Percentiles rank a stretch among this genome's conserved stretches.
Conservation (phyloP, 2,797 vertebrate genomes). For the Microctenopoma stevenorrisi region DNA sequence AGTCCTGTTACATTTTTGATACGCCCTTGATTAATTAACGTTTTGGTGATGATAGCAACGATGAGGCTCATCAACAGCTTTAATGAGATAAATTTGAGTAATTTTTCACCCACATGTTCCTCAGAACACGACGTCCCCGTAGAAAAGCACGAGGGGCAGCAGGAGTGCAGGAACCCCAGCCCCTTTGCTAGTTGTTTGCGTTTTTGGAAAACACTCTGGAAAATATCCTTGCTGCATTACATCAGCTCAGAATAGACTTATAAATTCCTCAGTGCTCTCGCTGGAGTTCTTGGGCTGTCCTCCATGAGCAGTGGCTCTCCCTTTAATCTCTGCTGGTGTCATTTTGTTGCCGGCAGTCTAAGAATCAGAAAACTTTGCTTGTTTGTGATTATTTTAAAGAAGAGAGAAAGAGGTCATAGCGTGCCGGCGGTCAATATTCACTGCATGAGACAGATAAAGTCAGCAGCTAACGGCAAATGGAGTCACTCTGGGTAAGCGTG, state of each 20-base stretch:
- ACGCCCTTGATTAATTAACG: slow-evolving; percentile 38
- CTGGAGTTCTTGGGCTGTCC: slow-evolving; percentile 43
- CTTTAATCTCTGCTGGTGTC: slow-evolving; percentile 36
- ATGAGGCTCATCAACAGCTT: slow-evolving; percentile 47
- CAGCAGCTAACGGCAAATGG: slow-evolving; percentile 34
- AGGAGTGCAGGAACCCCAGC: background rate
- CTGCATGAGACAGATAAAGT: slow-evolving; percentile 45
- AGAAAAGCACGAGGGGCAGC: slow-evolving; percentile 6
- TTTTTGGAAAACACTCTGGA: slow-evolving; percentile 18
- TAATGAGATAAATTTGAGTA: slow-evolving; percentile 36
- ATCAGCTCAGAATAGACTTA: slow-evolving; percentile 26
- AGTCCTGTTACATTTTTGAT: slow-evolving; percentile 39
- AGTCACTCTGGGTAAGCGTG: slow-evolving; percentile 36
- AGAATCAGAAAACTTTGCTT: slow-evolving; percentile 33
- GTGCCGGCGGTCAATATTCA: slow-evolving; percentile 35
- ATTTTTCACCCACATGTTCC: slow-evolving; percentile 23
- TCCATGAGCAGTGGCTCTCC: slow-evolving; percentile 29
- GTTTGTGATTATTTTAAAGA: slow-evolving; percentile 43
- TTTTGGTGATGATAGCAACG: slow-evolving; percentile 37
- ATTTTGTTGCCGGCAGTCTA: slow-evolving; percentile 27
- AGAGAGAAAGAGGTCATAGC: slow-evolving; percentile 23
- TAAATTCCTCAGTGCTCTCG: slow-evolving; percentile 33
- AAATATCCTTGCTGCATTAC: slow-evolving; percentile 20
- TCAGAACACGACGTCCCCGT: slow-evolving; percentile 10
- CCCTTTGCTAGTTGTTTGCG: slow-evolving; percentile 18